A percentile compares a stretch with the other conserved stretches of the same genome.
Conservation (phyloP, 2,888 invertebrate genomes). For the Loripinus fragilis region DNA sequence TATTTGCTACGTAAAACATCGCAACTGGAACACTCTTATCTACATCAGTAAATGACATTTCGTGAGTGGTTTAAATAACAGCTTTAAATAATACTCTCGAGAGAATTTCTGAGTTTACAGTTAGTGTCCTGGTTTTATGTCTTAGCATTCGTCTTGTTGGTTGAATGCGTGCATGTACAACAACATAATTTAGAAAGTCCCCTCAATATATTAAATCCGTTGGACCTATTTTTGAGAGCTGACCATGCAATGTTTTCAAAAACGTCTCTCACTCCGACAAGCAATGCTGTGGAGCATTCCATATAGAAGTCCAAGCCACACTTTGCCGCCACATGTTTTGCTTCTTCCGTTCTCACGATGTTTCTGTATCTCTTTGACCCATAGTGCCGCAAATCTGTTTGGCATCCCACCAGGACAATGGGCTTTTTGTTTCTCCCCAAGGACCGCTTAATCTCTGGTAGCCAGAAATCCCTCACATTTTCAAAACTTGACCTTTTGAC, state of each 20-base stretch:
- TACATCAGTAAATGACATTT: too few species aligned
- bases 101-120: too few species aligned
- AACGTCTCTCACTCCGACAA: neutral
- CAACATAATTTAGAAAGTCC: too few species aligned
- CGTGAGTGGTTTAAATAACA: too few species aligned
- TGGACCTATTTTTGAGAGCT: neutral
- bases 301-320: conserved; percentile 62
- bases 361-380: neutral
- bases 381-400: conserved; percentile 55
- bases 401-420: conserved; percentile 64
- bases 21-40: too few species aligned
- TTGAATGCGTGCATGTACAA: too few species aligned
- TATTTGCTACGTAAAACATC: too few species aligned
- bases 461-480: conserved; percentile 62
- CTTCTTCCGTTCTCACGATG: conserved; percentile 55
- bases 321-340: conserved; percentile 52
- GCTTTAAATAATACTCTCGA: too few species aligned
- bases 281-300: conserved; percentile 48
- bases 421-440: conserved; percentile 59
- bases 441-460: conserved; percentile 60
- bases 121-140: too few species aligned
- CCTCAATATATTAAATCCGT: neutral
- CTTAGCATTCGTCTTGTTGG: too few species aligned
- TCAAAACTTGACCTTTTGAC: conserved; percentile 62
- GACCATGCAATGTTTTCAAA: conserved; percentile 3